These are phyloP conservation scores for Chloroceryle amazona DNA, from an alignment of 2,797 vertebrate genomes.

Conservation along the genomic window DNA sequence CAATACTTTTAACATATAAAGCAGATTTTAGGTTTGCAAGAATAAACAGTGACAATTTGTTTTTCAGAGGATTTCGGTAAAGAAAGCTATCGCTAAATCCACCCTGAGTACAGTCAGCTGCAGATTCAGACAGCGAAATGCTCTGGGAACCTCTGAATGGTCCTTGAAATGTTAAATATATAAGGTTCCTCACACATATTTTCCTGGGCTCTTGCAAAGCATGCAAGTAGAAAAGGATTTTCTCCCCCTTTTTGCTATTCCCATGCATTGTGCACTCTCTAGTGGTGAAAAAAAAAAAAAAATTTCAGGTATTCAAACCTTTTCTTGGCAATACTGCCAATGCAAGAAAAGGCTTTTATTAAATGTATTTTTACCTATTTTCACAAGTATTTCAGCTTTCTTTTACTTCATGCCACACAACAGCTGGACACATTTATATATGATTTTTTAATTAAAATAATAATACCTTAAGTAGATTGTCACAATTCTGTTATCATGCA, in stretches of 20 bases:
- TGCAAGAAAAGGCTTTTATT: background rate
- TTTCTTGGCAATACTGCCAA: background rate
- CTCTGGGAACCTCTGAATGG: constrained; percentile 27
- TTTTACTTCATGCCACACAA: background rate
- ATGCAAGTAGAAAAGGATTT: background rate
- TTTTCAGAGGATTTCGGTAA: constrained; percentile 21
- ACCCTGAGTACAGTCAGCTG: background rate
- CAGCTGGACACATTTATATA: background rate
- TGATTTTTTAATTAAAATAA: background rate
- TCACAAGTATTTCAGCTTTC: background rate
- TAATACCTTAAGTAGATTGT: background rate
- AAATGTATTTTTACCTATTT: constrained; percentile 12
- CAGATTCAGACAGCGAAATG: constrained; percentile 14
- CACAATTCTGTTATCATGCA: background rate
- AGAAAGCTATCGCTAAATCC: constrained; percentile 39
- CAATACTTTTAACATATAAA: background rate
- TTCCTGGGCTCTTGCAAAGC: background rate
- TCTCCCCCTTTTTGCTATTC: background rate
- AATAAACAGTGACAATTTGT: constrained; percentile 16
- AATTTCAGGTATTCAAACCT: background rate
- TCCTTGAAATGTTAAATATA: constrained; percentile 54
- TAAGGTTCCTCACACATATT: background rate
- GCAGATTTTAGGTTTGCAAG: constrained; percentile 10
- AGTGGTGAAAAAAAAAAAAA: constrained; percentile 1
- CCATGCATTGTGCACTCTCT: constrained; percentile 66